These are phyloP conservation scores for Selene dorsalis DNA, from an alignment of 2,797 vertebrate genomes.

Conservation along the genomic window DNA sequence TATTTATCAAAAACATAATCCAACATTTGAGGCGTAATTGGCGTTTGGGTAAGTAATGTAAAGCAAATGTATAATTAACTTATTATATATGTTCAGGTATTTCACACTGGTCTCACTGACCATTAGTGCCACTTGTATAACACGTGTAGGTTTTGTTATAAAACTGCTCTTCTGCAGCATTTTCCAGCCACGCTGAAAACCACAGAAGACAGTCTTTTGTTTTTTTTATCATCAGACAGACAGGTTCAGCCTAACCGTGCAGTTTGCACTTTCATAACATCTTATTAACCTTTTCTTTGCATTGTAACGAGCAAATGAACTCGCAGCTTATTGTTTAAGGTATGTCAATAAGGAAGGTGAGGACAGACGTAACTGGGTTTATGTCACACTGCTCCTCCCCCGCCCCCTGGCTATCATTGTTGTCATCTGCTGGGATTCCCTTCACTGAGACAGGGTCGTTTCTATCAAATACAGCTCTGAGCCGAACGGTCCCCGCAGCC, in stretches of 20 bases:
- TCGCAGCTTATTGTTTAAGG: neutral
- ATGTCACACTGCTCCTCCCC: slow-evolving; percentile 7
- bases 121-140: slow-evolving; percentile 12
- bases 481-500: neutral
- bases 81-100: neutral
- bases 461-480: neutral
- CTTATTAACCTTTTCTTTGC: neutral
- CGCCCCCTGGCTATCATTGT: slow-evolving; percentile 29
- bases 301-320: neutral
- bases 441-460: neutral
- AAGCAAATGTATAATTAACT: neutral
- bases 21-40: neutral
- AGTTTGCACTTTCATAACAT: neutral
- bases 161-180: neutral
- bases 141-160: neutral
- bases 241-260: fast-evolving
- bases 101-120: neutral
- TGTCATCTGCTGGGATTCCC: slow-evolving; percentile 54
- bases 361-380: neutral
- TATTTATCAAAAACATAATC: neutral
- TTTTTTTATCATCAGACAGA: too few relatives aligned
- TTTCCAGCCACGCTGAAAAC: neutral
- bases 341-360: neutral
- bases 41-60: neutral
- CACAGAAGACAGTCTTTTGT: neutral